A percentile compares a stretch with the other conserved stretches of the same genome.
Evolutionary conservation across 1,140 invertebrate species (phyloP).

Genomic region (Hesperophylax magnus): DNA sequence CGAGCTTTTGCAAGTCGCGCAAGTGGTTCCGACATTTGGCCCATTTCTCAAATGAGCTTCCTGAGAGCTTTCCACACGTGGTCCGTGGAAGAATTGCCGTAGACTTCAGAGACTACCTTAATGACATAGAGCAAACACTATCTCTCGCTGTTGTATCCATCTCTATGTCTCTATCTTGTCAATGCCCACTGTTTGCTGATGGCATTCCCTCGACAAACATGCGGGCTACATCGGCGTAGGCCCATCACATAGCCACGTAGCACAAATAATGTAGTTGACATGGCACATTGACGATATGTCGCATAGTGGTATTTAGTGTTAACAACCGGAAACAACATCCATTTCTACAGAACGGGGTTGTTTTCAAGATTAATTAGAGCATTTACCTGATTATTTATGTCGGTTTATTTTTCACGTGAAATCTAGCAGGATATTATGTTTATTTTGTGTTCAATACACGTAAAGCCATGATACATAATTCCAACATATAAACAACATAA

Average conservation of each 20-base stretch:
- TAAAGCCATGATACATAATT: too few relatives aligned
- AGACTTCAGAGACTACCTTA: constrained; percentile 19
- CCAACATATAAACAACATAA: too few relatives aligned
- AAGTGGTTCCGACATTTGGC: neutral
- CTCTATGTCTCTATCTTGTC: constrained; percentile 3
- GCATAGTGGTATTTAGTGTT: too few relatives aligned
- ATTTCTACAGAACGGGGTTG: too few relatives aligned
- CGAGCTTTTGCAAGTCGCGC: neutral
- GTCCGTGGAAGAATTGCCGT: neutral
- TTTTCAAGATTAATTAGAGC: too few relatives aligned
- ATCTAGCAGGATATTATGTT: too few relatives aligned
- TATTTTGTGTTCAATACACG: too few relatives aligned
- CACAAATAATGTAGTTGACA: constrained; percentile 6
- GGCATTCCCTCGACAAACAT: constrained; percentile 48
- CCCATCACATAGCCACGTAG: neutral
- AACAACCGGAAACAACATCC: too few relatives aligned
- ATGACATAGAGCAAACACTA: constrained; percentile 56
- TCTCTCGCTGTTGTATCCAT: constrained; percentile 54
- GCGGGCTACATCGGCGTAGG: neutral
- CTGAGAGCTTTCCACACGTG: neutral
- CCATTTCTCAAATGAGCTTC: constrained; percentile 14
- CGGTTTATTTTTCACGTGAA: too few relatives aligned
- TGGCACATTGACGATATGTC: neutral
- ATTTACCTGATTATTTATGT: too few relatives aligned
- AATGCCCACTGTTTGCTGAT: constrained; percentile 48